A percentile compares a stretch with the other conserved stretches of the same genome.
These are phyloP conservation scores for Dicrurus megarhynchus DNA, from an alignment of 2,113 vertebrate genomes.

Conservation along the genomic window DNA sequence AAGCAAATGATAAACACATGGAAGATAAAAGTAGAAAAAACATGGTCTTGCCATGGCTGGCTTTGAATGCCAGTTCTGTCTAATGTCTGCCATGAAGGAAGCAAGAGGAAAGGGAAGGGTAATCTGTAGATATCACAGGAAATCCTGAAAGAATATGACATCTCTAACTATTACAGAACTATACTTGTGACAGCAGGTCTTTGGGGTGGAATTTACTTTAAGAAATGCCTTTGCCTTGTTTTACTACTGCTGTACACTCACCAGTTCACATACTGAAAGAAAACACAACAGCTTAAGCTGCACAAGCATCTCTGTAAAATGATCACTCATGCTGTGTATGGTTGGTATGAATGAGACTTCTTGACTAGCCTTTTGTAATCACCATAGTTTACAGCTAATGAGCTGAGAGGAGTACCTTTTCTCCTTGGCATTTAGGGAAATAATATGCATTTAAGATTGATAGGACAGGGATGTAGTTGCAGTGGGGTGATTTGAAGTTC, in stretches of 20 bases:
- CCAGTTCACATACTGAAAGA: not conserved
- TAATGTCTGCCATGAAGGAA: not conserved
- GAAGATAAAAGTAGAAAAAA: not conserved
- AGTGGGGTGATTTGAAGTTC: not conserved
- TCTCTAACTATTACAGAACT: not conserved
- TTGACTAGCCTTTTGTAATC: not conserved
- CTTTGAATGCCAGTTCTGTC: not conserved
- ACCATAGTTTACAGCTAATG: not conserved
- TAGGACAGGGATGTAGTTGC: not conserved
- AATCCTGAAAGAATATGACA: not conserved
- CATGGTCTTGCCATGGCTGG: not conserved
- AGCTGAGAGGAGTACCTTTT: not conserved
- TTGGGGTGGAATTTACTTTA: not conserved
- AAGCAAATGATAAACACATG: not conserved
- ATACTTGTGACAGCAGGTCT: not conserved
- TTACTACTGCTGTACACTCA: not conserved
- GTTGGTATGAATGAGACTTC: not conserved
- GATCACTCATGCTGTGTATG: not conserved
- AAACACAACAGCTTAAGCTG: not conserved
- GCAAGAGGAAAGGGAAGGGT: not conserved
- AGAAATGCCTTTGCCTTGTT: not conserved
- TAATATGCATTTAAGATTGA: not conserved
- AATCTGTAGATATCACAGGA: not conserved
- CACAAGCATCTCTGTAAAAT: not conserved
- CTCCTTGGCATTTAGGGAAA: not conserved